A percentile compares a stretch with the other conserved stretches of the same genome.
phyloP scores from a whole-genome alignment of 2,797 vertebrate genomes.

The Allobates femoralis region DNA sequence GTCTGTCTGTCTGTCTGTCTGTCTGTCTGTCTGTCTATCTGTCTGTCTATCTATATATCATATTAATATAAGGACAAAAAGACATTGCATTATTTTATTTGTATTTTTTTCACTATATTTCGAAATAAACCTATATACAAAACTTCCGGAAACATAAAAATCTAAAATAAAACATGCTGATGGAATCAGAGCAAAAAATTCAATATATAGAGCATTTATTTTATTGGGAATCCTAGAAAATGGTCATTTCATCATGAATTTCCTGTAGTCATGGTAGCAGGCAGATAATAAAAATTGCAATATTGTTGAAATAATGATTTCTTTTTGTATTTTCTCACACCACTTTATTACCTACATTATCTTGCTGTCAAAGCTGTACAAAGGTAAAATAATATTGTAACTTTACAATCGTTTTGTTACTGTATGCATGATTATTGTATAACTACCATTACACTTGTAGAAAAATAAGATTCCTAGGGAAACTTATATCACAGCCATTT shows the following conservation, averaged over 20 bases:
- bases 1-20: too few species aligned
- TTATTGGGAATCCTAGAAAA: background rate
- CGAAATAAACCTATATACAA: background rate
- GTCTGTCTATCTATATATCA: too few species aligned
- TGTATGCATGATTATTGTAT: background rate
- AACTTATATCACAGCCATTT: constrained; percentile 26
- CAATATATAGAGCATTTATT: background rate
- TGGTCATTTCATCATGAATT: background rate
- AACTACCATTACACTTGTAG: constrained; percentile 39
- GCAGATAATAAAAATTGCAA: constrained; percentile 3
- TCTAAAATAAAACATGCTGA: background rate
- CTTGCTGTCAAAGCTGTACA: constrained; percentile 20
- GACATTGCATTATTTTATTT: background rate
- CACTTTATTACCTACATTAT: constrained; percentile 31
- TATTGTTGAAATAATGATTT: background rate
- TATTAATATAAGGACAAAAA: background rate
- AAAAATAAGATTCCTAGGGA: constrained; percentile 22
- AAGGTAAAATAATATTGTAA: constrained; percentile 39
- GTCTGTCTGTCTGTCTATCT: too few species aligned
- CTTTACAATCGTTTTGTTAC: constrained; percentile 48
- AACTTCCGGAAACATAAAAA: background rate
- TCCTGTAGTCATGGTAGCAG: background rate
- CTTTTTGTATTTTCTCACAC: constrained; percentile 17
- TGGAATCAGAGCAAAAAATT: background rate
- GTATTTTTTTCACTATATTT: background rate